phyloP scores from a whole-genome alignment of 2,797 vertebrate genomes.

The Gallinago nigripennis region DNA sequence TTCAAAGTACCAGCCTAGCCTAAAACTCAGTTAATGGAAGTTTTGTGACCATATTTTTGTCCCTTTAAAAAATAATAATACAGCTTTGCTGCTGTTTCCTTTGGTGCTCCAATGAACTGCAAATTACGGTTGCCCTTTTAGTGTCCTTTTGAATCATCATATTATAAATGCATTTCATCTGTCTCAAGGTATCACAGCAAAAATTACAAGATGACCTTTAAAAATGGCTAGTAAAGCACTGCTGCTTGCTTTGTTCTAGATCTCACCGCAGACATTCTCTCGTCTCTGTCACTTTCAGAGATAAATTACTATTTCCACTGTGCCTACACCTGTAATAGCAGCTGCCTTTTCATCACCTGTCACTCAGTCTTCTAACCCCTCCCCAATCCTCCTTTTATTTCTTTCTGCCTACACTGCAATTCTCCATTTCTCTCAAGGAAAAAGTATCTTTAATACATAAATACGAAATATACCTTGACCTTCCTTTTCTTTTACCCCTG shows the following conservation, averaged over 20 bases:
- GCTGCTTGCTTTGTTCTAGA: background rate
- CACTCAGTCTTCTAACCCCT: background rate
- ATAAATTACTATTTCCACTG: conserved; percentile 16
- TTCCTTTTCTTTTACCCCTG: background rate
- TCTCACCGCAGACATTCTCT: background rate
- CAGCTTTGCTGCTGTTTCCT: background rate
- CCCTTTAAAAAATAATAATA: background rate
- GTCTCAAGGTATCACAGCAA: background rate
- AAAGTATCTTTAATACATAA: background rate
- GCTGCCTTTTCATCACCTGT: conserved; percentile 15
- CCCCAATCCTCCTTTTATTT: background rate
- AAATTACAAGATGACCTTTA: conserved; percentile 35
- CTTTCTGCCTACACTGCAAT: background rate
- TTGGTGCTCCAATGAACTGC: background rate
- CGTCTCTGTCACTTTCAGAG: background rate
- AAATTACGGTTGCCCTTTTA: background rate
- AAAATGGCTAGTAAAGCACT: conserved; percentile 17
- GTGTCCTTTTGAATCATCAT: conserved; percentile 3
- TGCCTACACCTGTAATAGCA: conserved; percentile 19
- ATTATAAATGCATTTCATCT: conserved; percentile 32
- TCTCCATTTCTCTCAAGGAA: background rate
- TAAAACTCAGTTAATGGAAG: background rate
- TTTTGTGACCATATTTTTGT: conserved; percentile 11
- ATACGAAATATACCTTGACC: background rate
- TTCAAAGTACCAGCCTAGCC: background rate